Evolutionary conservation across 1,140 invertebrate species (phyloP).

Genomic region (Metaphire vulgaris): DNA sequence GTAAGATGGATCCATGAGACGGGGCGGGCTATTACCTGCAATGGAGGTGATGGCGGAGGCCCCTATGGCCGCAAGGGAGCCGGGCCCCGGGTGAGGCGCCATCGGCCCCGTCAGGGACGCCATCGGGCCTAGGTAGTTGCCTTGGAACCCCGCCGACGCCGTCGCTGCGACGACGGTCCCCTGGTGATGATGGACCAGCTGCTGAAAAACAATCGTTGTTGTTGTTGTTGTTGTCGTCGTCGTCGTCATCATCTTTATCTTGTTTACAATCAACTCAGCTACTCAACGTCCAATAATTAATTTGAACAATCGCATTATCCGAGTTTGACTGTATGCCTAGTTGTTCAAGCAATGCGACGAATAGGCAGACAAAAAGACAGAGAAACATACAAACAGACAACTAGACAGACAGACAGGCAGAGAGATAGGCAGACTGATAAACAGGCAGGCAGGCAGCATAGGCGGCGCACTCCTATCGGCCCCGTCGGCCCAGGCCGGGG

Average conservation of each 20-base stretch:
- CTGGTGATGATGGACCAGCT: not conserved
- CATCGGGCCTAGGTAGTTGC: not conserved
- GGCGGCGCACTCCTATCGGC: no score
- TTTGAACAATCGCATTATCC: no score
- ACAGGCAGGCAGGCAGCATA: slow-evolving; percentile 5
- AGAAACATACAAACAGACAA: not conserved
- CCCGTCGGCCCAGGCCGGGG: no score
- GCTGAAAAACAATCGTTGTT: not conserved
- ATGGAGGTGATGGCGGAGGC: not conserved
- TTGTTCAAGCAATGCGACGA: not conserved
- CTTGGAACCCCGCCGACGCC: not conserved
- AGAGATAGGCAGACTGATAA: slow-evolving; percentile 1
- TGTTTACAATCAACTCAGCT: not conserved
- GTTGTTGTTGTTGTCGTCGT: not conserved
- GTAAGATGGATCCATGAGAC: no score
- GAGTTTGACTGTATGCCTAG: not conserved
- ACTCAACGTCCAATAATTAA: not conserved
- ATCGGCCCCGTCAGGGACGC: not conserved
- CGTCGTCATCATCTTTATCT: not conserved
- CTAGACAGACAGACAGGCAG: slow-evolving; percentile 3
- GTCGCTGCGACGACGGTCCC: not conserved
- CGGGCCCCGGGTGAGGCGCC: not conserved
- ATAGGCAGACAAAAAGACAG: not conserved
- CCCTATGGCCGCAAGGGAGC: not conserved
- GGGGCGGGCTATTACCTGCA: no score